Base-by-base conservation (phyloP, 2,113 vertebrate species). In the Rhagologus leucostigma region DNA sequence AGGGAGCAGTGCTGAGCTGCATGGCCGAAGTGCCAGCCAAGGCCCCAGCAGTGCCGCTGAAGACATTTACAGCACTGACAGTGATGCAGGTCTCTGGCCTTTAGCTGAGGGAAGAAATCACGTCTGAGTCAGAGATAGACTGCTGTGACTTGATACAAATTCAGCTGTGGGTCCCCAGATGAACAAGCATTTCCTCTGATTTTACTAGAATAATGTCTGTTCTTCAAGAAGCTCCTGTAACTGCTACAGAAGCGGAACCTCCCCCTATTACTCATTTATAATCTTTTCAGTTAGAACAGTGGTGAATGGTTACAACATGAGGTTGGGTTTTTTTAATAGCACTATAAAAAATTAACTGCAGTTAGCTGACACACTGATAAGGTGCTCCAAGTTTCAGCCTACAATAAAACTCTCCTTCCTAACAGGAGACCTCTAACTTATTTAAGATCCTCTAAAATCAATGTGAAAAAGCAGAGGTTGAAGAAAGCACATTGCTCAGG, bases 81-180 rank as follows among this genome's bases (percentile, higher is more conserved):
- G 3, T 8, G 13, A 3, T 0, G 1, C 19, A 56, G 21, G 6
- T 9, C 67, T 30, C 16, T 22, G 17, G 63, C 32, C n/a, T 29
- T 73, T 11, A 23, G 55, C 42, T 49, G n/a, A 7, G 37, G 44
- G 17, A 10, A 65, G 55, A 23, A 68, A 27, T 13, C 27, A 9
- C 3, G 5, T 46, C n/a, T 65, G 44, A 56, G 33, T 21, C 46
- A 11, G 3, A 9, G 50, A 9, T 0, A 4, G 7, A 46, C 14
- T 14, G 65, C 52, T 59, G 27, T 2, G 23, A 35, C 47, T 77
- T 18, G 16, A 13, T 14, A 10, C 11, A 5, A 55, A 21, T 21
- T 57, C 42, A 70, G 39, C 69, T 46, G 15, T 26, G 10, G 9
- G 16, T 8, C 23, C 14, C 21, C 53, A 21, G 4, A 5, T 8